Percentiles rank a stretch among this genome's conserved stretches.
phyloP scores from a whole-genome alignment of 2,888 invertebrate species.

The Phrixothrix hirtus region DNA sequence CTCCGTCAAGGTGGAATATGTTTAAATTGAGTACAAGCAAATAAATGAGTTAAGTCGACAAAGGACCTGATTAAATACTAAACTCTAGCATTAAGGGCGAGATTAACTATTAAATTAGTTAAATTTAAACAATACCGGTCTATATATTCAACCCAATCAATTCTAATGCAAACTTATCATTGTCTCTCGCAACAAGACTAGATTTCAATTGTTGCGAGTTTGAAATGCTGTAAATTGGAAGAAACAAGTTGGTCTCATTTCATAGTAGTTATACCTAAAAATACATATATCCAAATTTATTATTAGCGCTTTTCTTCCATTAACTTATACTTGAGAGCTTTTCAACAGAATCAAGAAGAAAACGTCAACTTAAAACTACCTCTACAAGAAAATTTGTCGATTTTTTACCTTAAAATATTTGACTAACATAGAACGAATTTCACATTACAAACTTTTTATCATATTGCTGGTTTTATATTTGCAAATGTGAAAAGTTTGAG shows the following conservation, averaged over 20 bases:
- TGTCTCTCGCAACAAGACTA: slow-evolving; percentile 19
- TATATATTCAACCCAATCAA: slow-evolving; percentile 22
- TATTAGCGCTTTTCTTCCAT: too few species aligned
- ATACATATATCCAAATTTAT: not conserved
- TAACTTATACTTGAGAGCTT: too few species aligned
- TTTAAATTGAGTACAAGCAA: slow-evolving; percentile 14
- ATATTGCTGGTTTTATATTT: slow-evolving; percentile 42
- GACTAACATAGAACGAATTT: slow-evolving; percentile 23
- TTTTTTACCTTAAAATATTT: slow-evolving; percentile 14
- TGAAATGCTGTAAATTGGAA: slow-evolving; percentile 13
- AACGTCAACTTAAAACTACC: too few species aligned
- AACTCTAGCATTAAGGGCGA: slow-evolving; percentile 19
- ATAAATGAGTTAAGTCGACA: slow-evolving; percentile 15
- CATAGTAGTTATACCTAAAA: not conserved
- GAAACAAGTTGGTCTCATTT: slow-evolving; percentile 10
- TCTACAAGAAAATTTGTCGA: not conserved
- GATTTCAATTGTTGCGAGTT: slow-evolving; percentile 13
- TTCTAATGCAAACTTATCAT: slow-evolving; percentile 26
- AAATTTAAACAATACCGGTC: slow-evolving; percentile 23
- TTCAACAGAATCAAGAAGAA: too few species aligned
- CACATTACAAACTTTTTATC: slow-evolving; percentile 38
- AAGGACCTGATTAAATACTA: slow-evolving; percentile 20
- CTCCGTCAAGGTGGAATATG: slow-evolving; percentile 6
- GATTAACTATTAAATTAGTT: slow-evolving; percentile 27
- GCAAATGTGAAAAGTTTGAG: slow-evolving; percentile 43